These are phyloP conservation scores for Pachypsylla venusta DNA, from an alignment of 1,140 invertebrate species.

Conservation along the genomic window DNA sequence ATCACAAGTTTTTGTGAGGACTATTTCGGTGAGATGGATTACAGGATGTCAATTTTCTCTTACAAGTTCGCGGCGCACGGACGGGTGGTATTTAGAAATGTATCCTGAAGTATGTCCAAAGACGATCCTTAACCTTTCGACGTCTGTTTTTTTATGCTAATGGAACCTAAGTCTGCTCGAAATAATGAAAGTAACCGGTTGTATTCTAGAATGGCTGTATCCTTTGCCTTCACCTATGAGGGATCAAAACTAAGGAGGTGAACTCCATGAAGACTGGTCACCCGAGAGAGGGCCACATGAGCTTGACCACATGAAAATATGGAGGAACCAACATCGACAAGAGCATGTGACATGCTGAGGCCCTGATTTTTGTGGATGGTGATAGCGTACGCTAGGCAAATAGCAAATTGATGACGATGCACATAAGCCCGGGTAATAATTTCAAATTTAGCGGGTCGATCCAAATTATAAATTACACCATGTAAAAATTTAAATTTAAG, in stretches of 20 bases:
- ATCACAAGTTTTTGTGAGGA: too few relatives aligned
- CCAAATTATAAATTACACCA: neutral
- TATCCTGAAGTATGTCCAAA: neutral
- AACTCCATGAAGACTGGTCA: conserved; percentile 25
- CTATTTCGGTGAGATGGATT: too few relatives aligned
- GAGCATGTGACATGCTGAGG: neutral
- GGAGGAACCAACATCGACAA: conserved; percentile 4
- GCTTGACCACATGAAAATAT: conserved; percentile 7
- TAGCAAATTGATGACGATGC: neutral
- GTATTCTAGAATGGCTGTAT: conserved; percentile 3
- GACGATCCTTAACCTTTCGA: neutral
- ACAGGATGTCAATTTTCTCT: too few relatives aligned
- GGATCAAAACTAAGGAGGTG: conserved; percentile 6
- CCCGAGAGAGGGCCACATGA: conserved; percentile 21
- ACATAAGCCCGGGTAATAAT: neutral
- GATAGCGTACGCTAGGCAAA: neutral
- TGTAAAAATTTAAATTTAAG: neutral
- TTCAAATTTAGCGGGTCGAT: neutral
- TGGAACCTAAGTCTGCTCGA: neutral
- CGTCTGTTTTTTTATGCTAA: neutral
- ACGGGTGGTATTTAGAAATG: too few relatives aligned
- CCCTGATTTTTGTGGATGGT: neutral
- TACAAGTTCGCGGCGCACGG: too few relatives aligned
- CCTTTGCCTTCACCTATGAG: neutral
- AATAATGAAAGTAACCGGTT: neutral